Conservation (phyloP, 2,797 vertebrate species). For the Ispidina lecontei region DNA sequence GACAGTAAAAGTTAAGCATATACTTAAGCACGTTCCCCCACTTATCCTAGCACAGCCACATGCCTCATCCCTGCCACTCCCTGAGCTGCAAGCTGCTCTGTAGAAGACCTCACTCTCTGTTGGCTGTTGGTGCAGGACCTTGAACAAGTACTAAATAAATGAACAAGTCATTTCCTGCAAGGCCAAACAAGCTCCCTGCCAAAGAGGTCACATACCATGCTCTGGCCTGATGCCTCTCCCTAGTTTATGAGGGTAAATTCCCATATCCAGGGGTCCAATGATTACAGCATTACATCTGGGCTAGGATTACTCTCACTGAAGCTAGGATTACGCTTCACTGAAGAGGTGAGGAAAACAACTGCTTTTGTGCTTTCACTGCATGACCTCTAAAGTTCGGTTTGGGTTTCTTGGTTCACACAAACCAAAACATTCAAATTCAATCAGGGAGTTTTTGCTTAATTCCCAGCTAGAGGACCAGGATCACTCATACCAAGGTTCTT, state of each 20-base stretch:
- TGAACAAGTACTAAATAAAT: constrained; percentile 40
- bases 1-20: background rate
- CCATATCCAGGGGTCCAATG: constrained; percentile 48
- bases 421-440: background rate
- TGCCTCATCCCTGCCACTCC: background rate
- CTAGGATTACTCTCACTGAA: constrained; percentile 30
- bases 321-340: background rate
- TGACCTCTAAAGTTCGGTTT: constrained; percentile 39
- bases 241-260: constrained; percentile 63
- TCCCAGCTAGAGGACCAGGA: background rate
- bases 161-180: constrained; percentile 58
- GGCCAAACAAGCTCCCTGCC: constrained; percentile 64
- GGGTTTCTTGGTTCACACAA: constrained; percentile 21
- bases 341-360: constrained; percentile 58
- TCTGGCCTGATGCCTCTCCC: constrained; percentile 60
- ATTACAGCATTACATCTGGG: constrained; percentile 44
- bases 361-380: constrained; percentile 20
- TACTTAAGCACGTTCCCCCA: background rate
- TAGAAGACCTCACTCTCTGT: background rate
- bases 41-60: rapidly evolving
- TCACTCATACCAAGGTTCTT: background rate
- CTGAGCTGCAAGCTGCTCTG: rapidly evolving
- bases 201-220: constrained; percentile 64
- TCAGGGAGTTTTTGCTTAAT: background rate
- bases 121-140: constrained; percentile 6